phyloP scores from a whole-genome alignment of 2,888 invertebrate species.

The Trilocha varians region DNA sequence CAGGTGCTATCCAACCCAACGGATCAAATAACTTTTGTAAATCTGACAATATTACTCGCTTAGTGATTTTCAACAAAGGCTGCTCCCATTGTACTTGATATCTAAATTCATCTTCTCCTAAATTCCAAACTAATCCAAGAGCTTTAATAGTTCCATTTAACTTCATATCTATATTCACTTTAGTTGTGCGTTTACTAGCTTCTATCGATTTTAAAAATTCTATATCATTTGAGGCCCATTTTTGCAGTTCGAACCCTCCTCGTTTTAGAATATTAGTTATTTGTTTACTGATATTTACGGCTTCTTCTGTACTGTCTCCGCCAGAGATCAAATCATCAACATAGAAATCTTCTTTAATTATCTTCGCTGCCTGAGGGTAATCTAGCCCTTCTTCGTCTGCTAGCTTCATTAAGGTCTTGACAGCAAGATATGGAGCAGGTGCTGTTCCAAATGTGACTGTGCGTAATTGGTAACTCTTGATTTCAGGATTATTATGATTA shows the following conservation, averaged over 20 bases:
- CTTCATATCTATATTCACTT: constrained; percentile 12
- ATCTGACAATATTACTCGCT: constrained; percentile 16
- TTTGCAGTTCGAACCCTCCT: constrained; percentile 26
- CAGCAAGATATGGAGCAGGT: constrained; percentile 21
- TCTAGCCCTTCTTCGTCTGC: constrained; percentile 16
- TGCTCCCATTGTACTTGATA: constrained; percentile 12
- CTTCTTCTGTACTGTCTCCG: constrained; percentile 9
- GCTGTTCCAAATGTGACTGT: constrained; percentile 16
- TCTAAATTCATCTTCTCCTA: constrained; percentile 14
- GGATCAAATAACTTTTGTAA: too few species aligned
- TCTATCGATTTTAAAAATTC: constrained; percentile 6
- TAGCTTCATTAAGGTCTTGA: constrained; percentile 17
- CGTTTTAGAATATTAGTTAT: constrained; percentile 13
- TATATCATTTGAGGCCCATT: constrained; percentile 17
- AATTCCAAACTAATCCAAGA: constrained; percentile 16
- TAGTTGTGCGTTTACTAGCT: not conserved
- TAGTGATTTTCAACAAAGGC: constrained; percentile 10
- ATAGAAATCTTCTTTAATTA: constrained; percentile 12
- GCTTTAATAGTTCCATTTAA: constrained; percentile 16
- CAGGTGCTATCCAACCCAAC: constrained; percentile 19
- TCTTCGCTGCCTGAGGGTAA: constrained; percentile 10
- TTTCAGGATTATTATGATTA: not conserved
- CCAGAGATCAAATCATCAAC: constrained; percentile 20
- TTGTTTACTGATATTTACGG: constrained; percentile 10
- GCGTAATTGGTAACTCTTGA: constrained; percentile 11